phyloP scores from a whole-genome alignment of 2,113 vertebrate genomes.

The Syngnathus typhle region DNA sequence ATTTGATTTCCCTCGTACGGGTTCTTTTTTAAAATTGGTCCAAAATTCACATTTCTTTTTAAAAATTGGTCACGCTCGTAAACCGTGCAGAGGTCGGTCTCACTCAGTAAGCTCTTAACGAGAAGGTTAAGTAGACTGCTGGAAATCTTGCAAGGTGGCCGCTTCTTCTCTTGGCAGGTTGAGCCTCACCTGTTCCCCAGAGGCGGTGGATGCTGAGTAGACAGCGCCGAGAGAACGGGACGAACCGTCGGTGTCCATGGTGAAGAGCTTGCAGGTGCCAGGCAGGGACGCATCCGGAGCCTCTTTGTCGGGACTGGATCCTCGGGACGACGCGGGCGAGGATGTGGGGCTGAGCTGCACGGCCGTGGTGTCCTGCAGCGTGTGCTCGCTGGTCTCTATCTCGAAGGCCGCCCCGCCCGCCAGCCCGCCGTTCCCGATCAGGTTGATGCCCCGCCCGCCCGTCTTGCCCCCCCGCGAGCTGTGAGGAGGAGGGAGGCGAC shows the following conservation, averaged over 20 bases:
- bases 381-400: slow-evolving; percentile 94
- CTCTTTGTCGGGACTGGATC: slow-evolving; percentile 72
- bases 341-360: slow-evolving; percentile 91
- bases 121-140: slow-evolving; percentile 47
- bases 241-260: slow-evolving; percentile 63
- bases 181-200: slow-evolving; percentile 64
- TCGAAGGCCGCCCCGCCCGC: slow-evolving; percentile 77
- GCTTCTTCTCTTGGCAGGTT: slow-evolving; percentile 64
- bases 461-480: slow-evolving; percentile 65
- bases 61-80: not conserved
- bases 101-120: slow-evolving; percentile 27
- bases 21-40: not conserved
- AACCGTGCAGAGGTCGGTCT: slow-evolving; percentile 16
- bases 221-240: slow-evolving; percentile 39
- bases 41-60: not conserved
- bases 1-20: not conserved
- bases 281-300: slow-evolving; percentile 23
- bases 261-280: slow-evolving; percentile 60
- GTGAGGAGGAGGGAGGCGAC: slow-evolving; percentile 74
- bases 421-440: slow-evolving; percentile 71
- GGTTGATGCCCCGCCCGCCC: slow-evolving; percentile 66
- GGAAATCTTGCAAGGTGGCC: slow-evolving; percentile 43
- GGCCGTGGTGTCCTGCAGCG: slow-evolving; percentile 89
- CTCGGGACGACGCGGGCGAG: slow-evolving; percentile 79
- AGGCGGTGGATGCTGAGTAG: slow-evolving; percentile 55